These are phyloP conservation scores for Busseola fusca DNA, from an alignment of 2,888 invertebrate genomes.

Conservation along the genomic window DNA sequence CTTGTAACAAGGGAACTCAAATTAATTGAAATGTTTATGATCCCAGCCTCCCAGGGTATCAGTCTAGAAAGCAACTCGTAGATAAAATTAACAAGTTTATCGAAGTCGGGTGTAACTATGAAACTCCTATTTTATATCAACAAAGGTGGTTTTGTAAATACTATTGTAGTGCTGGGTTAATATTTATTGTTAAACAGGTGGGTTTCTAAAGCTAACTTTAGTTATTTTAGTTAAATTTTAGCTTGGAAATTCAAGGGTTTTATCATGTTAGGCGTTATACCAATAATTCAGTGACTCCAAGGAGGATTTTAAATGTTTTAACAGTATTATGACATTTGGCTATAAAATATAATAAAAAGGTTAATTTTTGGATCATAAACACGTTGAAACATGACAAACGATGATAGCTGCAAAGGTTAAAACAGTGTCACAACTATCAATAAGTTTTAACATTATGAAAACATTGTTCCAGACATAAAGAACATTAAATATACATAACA, in stretches of 20 bases:
- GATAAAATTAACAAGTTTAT: constrained; percentile 58
- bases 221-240: constrained; percentile 33
- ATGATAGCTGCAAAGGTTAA: too few relatives aligned
- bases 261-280: constrained; percentile 28
- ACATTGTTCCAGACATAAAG: too few relatives aligned
- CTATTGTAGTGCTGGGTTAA: constrained; percentile 29
- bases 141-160: constrained; percentile 31
- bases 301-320: constrained; percentile 38
- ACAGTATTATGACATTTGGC: constrained; percentile 18
- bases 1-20: constrained; percentile 70
- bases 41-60: constrained; percentile 65
- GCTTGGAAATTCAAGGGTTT: constrained; percentile 3
- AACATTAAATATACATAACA: too few relatives aligned
- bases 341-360: too few relatives aligned
- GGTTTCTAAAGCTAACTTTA: constrained; percentile 30
- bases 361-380: too few relatives aligned
- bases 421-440: too few relatives aligned
- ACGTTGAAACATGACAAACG: too few relatives aligned
- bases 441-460: too few relatives aligned
- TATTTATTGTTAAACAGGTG: constrained; percentile 39
- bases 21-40: constrained; percentile 81
- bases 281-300: constrained; percentile 28
- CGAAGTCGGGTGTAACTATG: constrained; percentile 25
- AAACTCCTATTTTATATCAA: constrained; percentile 40
- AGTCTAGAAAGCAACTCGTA: constrained; percentile 61